A percentile compares a stretch with the other conserved stretches of the same genome.
Conservation (phyloP, 2,888 invertebrate species). For the Apoda limacodes region DNA sequence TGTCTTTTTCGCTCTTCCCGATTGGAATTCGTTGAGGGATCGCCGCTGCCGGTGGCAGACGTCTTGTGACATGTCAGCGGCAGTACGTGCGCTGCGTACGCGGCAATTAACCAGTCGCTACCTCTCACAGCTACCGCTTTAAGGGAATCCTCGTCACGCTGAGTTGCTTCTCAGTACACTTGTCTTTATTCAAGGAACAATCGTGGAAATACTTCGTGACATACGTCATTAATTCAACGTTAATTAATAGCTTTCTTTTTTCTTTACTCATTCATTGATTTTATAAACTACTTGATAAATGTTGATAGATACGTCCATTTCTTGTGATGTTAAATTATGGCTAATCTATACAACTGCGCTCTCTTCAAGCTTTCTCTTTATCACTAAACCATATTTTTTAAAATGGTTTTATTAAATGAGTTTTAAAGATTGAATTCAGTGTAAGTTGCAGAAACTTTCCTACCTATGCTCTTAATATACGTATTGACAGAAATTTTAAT, state of each 20-base stretch:
- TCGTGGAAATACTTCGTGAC: slow-evolving; percentile 45
- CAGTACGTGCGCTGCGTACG: slow-evolving; percentile 61
- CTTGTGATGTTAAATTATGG: no score
- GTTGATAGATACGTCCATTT: no score
- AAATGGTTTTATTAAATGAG: no score
- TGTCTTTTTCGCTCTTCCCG: slow-evolving; percentile 68
- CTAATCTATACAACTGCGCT: no score
- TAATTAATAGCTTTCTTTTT: slow-evolving; percentile 41
- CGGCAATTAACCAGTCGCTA: slow-evolving; percentile 60
- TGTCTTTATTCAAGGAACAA: slow-evolving; percentile 52
- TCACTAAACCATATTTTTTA: no score
- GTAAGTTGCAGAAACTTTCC: no score
- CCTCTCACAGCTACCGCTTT: slow-evolving; percentile 33
- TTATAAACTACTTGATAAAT: no score
- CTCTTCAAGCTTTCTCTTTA: no score
- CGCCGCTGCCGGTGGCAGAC: slow-evolving; percentile 68
- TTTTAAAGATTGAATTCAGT: no score
- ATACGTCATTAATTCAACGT: slow-evolving; percentile 38
- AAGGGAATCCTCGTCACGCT: slow-evolving; percentile 35
- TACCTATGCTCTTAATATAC: no score
- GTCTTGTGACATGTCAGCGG: slow-evolving; percentile 63
- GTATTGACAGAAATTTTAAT: no score
- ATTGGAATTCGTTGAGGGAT: slow-evolving; percentile 66
- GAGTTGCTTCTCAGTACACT: slow-evolving; percentile 37
- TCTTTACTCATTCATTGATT: no score